Conservation (phyloP, 2,113 vertebrate genomes). For the Cranoglanis bouderius region DNA sequence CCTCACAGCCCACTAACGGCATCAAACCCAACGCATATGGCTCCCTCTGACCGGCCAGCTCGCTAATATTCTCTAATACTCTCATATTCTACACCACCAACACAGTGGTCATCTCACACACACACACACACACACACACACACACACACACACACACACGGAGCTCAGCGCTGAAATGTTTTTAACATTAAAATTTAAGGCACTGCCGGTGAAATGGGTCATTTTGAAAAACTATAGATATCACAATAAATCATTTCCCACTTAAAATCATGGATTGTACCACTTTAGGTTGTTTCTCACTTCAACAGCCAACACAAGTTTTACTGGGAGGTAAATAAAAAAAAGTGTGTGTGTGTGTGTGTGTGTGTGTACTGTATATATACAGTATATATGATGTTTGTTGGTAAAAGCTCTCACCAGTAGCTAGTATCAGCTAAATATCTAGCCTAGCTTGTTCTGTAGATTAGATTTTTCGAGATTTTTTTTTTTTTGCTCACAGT, state of each 20-base stretch:
- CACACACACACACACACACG: not conserved
- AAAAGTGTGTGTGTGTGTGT: too few relatives aligned
- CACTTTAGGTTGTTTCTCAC: not conserved
- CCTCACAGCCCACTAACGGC: constrained; percentile 70
- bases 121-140: not conserved
- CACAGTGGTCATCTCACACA: not conserved
- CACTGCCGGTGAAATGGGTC: not conserved
- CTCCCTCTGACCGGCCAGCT: constrained; percentile 6
- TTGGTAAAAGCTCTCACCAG: not conserved
- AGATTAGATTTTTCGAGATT: not conserved
- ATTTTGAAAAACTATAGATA: not conserved
- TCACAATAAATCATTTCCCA: not conserved
- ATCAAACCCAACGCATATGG: constrained; percentile 46
- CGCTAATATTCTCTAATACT: not conserved
- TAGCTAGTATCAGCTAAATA: not conserved
- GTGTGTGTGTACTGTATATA: too few relatives aligned
- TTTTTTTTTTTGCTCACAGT: not conserved
- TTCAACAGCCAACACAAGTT: not conserved
- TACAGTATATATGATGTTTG: too few relatives aligned
- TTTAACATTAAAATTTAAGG: not conserved
- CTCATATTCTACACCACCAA: not conserved
- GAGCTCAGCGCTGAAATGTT: not conserved
- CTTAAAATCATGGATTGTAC: not conserved
- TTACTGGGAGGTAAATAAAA: not conserved
- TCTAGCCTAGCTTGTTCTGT: not conserved